Evolutionary conservation across 2,113 vertebrate species (phyloP).

Genomic region (Peromyscus maniculatus): DNA sequence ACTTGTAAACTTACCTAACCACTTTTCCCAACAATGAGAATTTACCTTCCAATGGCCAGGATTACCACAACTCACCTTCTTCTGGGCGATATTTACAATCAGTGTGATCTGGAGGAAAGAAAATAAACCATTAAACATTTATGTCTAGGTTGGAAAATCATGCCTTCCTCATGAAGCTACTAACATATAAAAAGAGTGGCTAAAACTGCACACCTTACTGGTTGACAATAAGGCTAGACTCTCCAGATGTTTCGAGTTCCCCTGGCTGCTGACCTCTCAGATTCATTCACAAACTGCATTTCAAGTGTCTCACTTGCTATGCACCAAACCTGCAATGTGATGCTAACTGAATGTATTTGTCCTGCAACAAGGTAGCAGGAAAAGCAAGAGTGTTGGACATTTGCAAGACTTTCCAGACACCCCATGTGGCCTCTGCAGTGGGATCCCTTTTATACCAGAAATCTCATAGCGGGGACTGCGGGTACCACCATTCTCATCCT

Average conservation of each 20-base stretch:
- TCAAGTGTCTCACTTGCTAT: background rate
- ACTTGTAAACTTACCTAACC: background rate
- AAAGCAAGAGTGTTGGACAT: background rate
- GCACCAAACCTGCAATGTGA: background rate
- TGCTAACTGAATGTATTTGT: background rate
- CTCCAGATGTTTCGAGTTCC: background rate
- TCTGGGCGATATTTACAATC: fast-evolving
- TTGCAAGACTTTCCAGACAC: conserved; percentile 4
- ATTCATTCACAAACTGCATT: conserved; percentile 14
- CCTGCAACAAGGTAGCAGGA: background rate
- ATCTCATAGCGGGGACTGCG: background rate
- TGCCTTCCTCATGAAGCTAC: background rate
- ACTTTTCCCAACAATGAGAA: conserved; percentile 19
- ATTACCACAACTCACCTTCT: conserved; percentile 69
- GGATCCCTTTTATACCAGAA: background rate
- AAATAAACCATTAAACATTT: background rate
- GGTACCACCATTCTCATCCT: background rate
- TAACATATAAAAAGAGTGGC: background rate
- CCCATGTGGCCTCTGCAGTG: background rate
- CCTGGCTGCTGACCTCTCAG: background rate
- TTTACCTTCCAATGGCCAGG: background rate
- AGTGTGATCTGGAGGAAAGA: background rate
- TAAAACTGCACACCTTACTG: background rate
- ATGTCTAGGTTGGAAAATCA: background rate
- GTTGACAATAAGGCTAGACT: background rate